These are phyloP conservation scores for Pholis gunnellus DNA, from an alignment of 2,113 vertebrate genomes.

Conservation along the genomic window DNA sequence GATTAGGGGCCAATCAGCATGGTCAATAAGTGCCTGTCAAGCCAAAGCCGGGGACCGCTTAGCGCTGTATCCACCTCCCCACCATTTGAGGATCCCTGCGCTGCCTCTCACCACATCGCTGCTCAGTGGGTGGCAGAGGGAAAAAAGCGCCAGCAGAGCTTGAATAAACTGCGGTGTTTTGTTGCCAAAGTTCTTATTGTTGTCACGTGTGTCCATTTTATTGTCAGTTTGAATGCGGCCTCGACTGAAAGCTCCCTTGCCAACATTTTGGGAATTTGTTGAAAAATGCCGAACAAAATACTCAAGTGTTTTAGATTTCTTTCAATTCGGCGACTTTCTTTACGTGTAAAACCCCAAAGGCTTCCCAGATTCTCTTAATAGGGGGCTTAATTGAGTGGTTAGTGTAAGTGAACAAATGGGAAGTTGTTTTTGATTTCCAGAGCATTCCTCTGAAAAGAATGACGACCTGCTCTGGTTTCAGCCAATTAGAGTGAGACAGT, in stretches of 20 bases:
- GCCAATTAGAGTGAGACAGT: slow-evolving; percentile 81
- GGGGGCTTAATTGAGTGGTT: slow-evolving; percentile 48
- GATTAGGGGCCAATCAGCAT: slow-evolving; percentile 44
- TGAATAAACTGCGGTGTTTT: slow-evolving; percentile 33
- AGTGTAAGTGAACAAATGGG: slow-evolving; percentile 49
- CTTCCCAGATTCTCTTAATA: slow-evolving; percentile 33
- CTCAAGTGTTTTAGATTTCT: slow-evolving; percentile 7
- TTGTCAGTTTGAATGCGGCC: slow-evolving; percentile 8
- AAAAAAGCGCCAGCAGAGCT: slow-evolving; percentile 9
- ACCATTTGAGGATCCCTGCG: slow-evolving; percentile 38
- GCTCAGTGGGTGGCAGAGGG: slow-evolving; percentile 54
- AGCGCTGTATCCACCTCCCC: slow-evolving; percentile 37
- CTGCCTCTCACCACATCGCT: slow-evolving; percentile 49
- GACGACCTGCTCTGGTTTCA: slow-evolving; percentile 76
- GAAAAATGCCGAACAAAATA: neutral
- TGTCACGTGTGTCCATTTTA: slow-evolving; percentile 2
- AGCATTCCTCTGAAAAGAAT: slow-evolving; percentile 64
- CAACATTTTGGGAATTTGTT: neutral
- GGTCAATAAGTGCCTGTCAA: slow-evolving; percentile 61
- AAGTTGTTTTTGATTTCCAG: slow-evolving; percentile 64
- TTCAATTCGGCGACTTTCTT: slow-evolving; percentile 1
- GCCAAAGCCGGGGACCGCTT: slow-evolving; percentile 28
- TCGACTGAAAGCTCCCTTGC: slow-evolving; percentile 8
- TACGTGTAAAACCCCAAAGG: neutral
- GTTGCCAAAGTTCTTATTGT: slow-evolving; percentile 26